phyloP scores from a whole-genome alignment of 2,888 invertebrate species.

The Choristoneura rosaceana region DNA sequence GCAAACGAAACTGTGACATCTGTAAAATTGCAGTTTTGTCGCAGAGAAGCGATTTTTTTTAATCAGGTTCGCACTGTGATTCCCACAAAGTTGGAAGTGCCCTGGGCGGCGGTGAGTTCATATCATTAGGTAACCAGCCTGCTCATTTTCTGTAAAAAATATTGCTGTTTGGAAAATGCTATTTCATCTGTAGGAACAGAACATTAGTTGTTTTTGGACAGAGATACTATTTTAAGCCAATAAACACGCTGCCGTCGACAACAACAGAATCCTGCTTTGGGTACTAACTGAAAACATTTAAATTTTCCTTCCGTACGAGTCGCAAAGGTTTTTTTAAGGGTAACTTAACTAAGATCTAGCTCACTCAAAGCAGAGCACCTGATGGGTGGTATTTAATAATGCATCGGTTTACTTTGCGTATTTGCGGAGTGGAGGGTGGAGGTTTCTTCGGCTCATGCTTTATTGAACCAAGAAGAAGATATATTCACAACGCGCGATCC shows the following conservation, averaged over 20 bases:
- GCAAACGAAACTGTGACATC: too few relatives aligned
- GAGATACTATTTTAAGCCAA: too few relatives aligned
- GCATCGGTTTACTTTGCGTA: conserved; percentile 73
- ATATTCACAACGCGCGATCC: conserved; percentile 54
- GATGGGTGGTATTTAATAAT: conserved; percentile 73
- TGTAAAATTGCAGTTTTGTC: too few relatives aligned
- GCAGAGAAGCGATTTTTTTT: too few relatives aligned
- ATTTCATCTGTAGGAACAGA: too few relatives aligned
- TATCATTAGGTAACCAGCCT: too few relatives aligned
- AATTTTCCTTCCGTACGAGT: neutral
- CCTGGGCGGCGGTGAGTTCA: too few relatives aligned
- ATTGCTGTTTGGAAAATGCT: too few relatives aligned
- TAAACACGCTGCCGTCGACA: neutral
- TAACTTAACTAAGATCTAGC: conserved; percentile 15
- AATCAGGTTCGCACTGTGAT: too few relatives aligned
- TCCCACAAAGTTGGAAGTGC: too few relatives aligned
- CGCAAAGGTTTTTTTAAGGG: conserved; percentile 9
- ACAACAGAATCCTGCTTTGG: neutral
- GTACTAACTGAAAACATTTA: neutral
- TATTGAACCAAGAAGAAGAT: conserved; percentile 64
- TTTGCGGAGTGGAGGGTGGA: conserved; percentile 55
- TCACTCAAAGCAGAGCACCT: conserved; percentile 32
- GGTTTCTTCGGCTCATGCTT: conserved; percentile 65
- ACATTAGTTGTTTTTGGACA: too few relatives aligned
- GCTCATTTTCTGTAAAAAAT: too few relatives aligned